phyloP scores from a whole-genome alignment of 2,797 vertebrate genomes.

The Channallabes apus region DNA sequence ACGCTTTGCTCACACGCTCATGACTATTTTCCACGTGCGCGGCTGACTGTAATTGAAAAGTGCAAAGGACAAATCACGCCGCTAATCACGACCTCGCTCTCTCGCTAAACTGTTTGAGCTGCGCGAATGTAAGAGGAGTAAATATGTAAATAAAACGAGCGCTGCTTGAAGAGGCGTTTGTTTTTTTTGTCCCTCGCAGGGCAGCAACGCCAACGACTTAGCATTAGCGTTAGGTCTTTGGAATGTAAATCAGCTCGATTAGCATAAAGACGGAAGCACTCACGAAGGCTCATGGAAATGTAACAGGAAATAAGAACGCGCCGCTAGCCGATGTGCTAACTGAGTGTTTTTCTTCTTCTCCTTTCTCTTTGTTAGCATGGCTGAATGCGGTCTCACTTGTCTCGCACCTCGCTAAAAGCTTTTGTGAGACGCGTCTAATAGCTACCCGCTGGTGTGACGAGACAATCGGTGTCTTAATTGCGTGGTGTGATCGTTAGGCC shows the following conservation, averaged over 20 bases:
- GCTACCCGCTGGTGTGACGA: constrained; percentile 57
- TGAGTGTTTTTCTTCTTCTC: background rate
- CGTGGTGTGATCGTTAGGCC: constrained; percentile 61
- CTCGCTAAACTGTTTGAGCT: background rate
- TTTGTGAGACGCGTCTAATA: constrained; percentile 30
- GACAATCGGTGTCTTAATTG: constrained; percentile 67
- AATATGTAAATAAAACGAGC: background rate
- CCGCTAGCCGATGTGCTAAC: background rate
- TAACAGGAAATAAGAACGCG: background rate
- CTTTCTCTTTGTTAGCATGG: background rate
- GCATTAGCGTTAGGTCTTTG: constrained; percentile 38
- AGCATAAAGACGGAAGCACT: constrained; percentile 30
- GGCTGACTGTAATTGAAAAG: constrained; percentile 30
- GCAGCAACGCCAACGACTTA: constrained; percentile 33
- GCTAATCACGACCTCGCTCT: constrained; percentile 20
- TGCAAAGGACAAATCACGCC: constrained; percentile 14
- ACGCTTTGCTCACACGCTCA: constrained; percentile 8
- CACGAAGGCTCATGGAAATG: background rate
- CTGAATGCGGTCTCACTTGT: background rate
- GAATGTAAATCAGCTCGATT: constrained; percentile 43
- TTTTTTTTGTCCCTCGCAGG: constrained; percentile 23
- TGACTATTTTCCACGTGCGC: background rate
- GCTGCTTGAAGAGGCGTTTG: constrained; percentile 17
- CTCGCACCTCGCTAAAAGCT: constrained; percentile 56
- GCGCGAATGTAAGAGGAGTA: background rate